Evolutionary conservation across 2,113 vertebrate species (phyloP), one percentile per base, ranked within the genome.

Genomic region (Dasypus novemcinctus): DNA sequence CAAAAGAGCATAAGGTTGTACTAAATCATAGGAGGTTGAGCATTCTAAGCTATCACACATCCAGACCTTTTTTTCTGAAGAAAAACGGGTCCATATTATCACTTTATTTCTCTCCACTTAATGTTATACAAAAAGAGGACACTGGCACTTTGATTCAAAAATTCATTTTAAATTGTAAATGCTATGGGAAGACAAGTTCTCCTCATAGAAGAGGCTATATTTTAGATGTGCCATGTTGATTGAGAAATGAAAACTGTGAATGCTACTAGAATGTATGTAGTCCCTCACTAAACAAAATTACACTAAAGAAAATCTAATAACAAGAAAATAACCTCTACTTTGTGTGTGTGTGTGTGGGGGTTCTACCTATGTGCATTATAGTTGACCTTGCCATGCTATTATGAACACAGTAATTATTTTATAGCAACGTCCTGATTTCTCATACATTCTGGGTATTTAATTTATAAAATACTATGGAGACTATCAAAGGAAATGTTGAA

Each of bases 161-260:
- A 52, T 36, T 64, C 95, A 92, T 72, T 85, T 71, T 83, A 82
- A 78, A 80, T 88, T 91, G 61, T 90, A 87, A 91, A 64, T 91
- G 46, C 46, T 49, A 11, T 49, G 46, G 46, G 46, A 49, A 49
- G 46, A 11, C 46, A 49, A 49, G 8, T 89, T 83, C 75, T 83
- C 83, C 91, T 82, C 31, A 21, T 29, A 85, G 21, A 36, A 78
- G 38, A 72, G 41, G 49, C 63, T 74, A 17, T 14, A 3, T 84
- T 93, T 69, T 61, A 29, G 20, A 78, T 12, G 54, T 79, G 49
- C 57, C 41, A 49, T 23, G 13, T 17, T 31, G 69, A 91, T 17
- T 81, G 68, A 68, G 80, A 84, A 90, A 82, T 83, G 63, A 94
- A 84, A 94, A 84, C 52, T 85, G 5, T 49, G 93, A 92, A 52